Conservation (phyloP, 2,113 vertebrate genomes). For the Labrus mixtus region DNA sequence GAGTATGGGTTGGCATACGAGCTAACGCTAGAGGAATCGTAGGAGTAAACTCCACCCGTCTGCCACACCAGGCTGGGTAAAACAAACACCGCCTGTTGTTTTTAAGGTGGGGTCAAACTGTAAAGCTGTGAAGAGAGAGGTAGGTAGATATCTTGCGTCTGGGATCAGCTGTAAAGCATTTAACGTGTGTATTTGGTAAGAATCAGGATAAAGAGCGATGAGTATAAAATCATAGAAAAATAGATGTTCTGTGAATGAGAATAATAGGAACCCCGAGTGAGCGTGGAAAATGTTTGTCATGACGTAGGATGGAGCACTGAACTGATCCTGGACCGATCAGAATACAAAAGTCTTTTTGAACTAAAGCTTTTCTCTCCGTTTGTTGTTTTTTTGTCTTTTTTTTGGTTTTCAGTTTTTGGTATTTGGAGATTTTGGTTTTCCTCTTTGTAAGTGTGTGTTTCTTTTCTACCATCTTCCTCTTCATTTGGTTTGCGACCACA, state of each 20-base stretch:
- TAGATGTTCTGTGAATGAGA: slow-evolving; percentile 39
- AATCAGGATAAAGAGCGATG: slow-evolving; percentile 8
- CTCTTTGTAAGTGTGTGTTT: slow-evolving; percentile 75
- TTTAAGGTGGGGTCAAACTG: slow-evolving; percentile 12
- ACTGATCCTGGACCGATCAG: slow-evolving; percentile 78
- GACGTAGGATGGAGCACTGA: slow-evolving; percentile 56
- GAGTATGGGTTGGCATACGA: not conserved
- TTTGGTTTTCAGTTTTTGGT: slow-evolving; percentile 88
- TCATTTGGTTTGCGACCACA: slow-evolving; percentile 67
- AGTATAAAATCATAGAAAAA: slow-evolving; percentile 64
- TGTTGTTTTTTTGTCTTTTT: slow-evolving; percentile 72
- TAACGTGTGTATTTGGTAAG: not conserved
- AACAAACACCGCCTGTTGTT: slow-evolving; percentile 34
- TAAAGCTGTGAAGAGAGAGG: slow-evolving; percentile 66
- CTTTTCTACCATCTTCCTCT: slow-evolving; percentile 48
- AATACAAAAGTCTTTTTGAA: slow-evolving; percentile 78
- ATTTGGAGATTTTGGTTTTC: slow-evolving; percentile 85
- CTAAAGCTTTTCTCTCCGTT: slow-evolving; percentile 89
- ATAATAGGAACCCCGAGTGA: slow-evolving; percentile 43
- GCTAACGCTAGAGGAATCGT: not conserved
- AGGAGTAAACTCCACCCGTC: slow-evolving; percentile 42
- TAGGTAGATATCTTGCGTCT: slow-evolving; percentile 69
- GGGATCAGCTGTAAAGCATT: slow-evolving; percentile 45
- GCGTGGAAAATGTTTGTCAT: slow-evolving; percentile 62
- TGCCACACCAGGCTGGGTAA: slow-evolving; percentile 17